Evolutionary conservation across 2,113 vertebrate genomes (phyloP).

Genomic region (Sialia sialis): DNA sequence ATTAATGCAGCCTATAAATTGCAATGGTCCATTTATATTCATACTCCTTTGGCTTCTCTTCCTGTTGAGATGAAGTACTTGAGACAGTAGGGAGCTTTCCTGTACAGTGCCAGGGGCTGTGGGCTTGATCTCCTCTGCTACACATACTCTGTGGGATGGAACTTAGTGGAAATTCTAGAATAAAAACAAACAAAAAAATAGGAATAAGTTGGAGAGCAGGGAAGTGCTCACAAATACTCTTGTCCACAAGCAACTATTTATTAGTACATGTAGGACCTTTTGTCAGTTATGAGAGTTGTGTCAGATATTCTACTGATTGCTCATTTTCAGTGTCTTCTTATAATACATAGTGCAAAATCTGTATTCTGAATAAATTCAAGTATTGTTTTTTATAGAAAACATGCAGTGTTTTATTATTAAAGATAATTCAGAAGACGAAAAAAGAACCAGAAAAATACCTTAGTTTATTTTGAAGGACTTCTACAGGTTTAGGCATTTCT

Average conservation of each 20-base stretch:
- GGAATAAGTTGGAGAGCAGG: neutral
- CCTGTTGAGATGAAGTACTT: neutral
- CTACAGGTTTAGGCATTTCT: neutral
- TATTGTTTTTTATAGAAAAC: neutral
- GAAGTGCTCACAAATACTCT: neutral
- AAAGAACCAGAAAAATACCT: neutral
- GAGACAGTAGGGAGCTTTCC: neutral
- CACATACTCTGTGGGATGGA: neutral
- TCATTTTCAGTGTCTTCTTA: neutral
- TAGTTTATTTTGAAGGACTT: neutral
- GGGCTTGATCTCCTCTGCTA: neutral
- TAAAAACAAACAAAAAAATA: neutral
- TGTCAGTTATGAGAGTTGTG: neutral
- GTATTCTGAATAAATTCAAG: neutral
- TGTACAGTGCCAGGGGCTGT: neutral
- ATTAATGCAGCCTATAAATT: constrained; percentile 18
- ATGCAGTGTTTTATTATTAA: neutral
- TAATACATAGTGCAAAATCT: neutral
- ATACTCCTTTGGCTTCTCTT: neutral
- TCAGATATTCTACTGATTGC: neutral
- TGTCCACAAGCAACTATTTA: neutral
- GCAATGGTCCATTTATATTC: neutral
- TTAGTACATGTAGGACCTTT: neutral
- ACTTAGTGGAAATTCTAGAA: neutral
- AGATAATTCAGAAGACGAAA: neutral